Percentiles rank a stretch among this genome's conserved stretches.
Evolutionary conservation across 2,113 vertebrate species (phyloP).

Genomic region (Emydura subglobosa): DNA sequence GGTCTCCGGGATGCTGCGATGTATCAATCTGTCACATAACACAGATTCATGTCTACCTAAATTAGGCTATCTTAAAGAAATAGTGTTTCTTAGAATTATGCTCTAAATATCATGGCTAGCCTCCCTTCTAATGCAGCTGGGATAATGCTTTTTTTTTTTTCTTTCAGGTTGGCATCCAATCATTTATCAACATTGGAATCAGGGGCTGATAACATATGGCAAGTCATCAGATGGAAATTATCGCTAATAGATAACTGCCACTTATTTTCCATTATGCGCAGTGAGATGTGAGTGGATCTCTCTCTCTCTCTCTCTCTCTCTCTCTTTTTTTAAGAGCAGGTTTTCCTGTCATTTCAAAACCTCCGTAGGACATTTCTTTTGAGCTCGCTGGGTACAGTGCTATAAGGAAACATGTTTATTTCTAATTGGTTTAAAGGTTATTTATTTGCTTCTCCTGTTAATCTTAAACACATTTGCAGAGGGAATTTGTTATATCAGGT

Average conservation of each 20-base stretch:
- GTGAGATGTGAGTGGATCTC: constrained; percentile 60
- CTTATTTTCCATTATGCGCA: constrained; percentile 70
- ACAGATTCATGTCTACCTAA: constrained; percentile 35
- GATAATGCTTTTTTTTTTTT: constrained; percentile 21
- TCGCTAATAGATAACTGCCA: constrained; percentile 73
- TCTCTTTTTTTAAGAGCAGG: constrained; percentile 25
- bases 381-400: constrained; percentile 19
- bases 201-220: constrained; percentile 65
- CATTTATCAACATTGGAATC: constrained; percentile 54
- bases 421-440: constrained; percentile 44
- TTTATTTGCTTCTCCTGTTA: constrained; percentile 63
- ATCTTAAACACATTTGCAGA: constrained; percentile 57
- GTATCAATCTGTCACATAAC: constrained; percentile 57
- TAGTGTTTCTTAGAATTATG: constrained; percentile 36
- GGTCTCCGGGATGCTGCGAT: constrained; percentile 32
- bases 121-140: constrained; percentile 34
- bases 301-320: not conserved
- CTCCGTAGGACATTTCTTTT: constrained; percentile 56
- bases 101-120: not conserved
- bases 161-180: constrained; percentile 53
- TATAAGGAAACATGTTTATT: constrained; percentile 57
- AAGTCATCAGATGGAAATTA: constrained; percentile 75
- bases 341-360: constrained; percentile 67
- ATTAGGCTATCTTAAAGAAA: constrained; percentile 57
- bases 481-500: constrained; percentile 39